Evolutionary conservation across 2,888 invertebrate genomes (phyloP).

Genomic region (Drosophila seclusa): DNA sequence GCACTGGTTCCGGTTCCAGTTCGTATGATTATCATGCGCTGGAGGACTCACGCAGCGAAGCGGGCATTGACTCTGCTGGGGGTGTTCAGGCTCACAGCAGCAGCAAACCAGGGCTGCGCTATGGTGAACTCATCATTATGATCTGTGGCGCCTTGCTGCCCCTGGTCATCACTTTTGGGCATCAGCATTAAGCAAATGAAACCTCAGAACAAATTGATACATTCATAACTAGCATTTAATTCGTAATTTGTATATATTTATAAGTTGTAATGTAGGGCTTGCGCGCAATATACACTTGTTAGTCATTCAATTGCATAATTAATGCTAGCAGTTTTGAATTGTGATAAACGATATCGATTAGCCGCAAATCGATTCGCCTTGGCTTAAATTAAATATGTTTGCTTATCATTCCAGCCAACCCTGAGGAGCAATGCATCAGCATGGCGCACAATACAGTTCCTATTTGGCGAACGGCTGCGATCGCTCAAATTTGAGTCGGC

Average conservation of each 20-base stretch:
- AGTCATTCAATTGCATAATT: background rate
- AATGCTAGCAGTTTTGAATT: background rate
- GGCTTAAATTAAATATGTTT: background rate
- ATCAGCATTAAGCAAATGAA: conserved; percentile 89
- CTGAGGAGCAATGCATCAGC: background rate
- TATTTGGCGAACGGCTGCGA: background rate
- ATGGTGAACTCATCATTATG: conserved; percentile 92
- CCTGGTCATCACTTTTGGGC: conserved; percentile 94
- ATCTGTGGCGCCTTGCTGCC: conserved; percentile 95
- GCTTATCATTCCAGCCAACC: background rate
- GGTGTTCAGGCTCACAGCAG: conserved; percentile 61
- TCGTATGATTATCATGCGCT: conserved; percentile 76
- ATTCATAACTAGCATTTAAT: conserved; percentile 1
- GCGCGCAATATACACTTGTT: conserved; percentile 20
- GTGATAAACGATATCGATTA: background rate
- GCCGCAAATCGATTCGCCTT: background rate
- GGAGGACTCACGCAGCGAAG: conserved; percentile 65
- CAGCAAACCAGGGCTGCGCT: conserved; percentile 87
- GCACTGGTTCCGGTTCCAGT: background rate
- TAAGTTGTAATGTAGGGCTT: conserved; percentile 11
- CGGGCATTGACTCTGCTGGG: conserved; percentile 6
- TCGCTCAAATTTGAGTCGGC: background rate
- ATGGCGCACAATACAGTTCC: background rate
- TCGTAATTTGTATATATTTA: conserved; percentile 24
- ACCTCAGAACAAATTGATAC: background rate